phyloP scores from a whole-genome alignment of 35 echinoderm and acorn worm species.

The Heliocidaris tuberculata region DNA sequence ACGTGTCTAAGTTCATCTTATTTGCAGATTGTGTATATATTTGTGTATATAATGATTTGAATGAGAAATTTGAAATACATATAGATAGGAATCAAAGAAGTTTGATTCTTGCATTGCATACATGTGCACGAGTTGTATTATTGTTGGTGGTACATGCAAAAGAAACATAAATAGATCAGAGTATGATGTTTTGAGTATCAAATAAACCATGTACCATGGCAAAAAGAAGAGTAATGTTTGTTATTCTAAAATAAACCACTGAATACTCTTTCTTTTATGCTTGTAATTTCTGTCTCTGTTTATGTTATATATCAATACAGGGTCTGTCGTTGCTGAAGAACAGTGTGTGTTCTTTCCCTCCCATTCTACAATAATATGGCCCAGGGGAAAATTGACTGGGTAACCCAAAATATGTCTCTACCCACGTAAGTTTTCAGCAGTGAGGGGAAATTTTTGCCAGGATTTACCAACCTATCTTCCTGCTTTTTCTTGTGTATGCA shows the following conservation, averaged over 20 bases:
- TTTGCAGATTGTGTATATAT: background rate
- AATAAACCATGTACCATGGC: background rate
- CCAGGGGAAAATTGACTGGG: no score
- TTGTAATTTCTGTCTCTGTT: background rate
- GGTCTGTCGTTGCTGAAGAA: background rate
- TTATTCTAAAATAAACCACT: background rate
- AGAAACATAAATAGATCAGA: background rate
- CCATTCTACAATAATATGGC: no score
- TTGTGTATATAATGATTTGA: background rate
- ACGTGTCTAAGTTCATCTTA: background rate
- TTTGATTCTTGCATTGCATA: background rate
- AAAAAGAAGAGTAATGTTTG: background rate
- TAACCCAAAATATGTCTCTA: no score
- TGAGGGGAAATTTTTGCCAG: no score
- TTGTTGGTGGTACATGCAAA: background rate
- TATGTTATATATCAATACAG: background rate
- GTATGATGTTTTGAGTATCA: background rate
- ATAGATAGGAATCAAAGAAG: background rate
- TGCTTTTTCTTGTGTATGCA: no score
- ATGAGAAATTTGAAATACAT: background rate
- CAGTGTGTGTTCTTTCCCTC: background rate
- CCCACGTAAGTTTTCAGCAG: no score
- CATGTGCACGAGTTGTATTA: background rate
- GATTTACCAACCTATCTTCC: no score
- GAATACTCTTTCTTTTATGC: slow-evolving; percentile 7